Percentiles rank a stretch among this genome's conserved stretches.
phyloP scores from a whole-genome alignment of 2,888 invertebrate species.

The Apoda limacodes region DNA sequence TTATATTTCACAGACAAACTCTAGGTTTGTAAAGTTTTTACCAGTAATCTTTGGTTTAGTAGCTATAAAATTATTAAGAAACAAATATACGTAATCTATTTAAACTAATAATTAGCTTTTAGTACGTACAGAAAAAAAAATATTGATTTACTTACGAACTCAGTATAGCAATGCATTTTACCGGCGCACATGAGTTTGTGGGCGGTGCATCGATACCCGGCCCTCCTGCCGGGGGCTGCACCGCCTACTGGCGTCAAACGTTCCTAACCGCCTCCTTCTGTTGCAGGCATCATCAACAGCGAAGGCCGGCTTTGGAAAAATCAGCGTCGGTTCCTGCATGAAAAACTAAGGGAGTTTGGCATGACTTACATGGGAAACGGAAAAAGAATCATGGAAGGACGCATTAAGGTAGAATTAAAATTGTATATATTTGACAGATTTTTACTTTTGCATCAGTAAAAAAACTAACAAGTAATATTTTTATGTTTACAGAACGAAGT shows the following conservation, averaged over 20 bases:
- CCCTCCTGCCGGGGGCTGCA: constrained; percentile 27
- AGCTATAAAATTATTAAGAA: constrained; percentile 13
- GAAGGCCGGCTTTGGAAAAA: constrained; percentile 92
- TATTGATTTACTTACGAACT: no score
- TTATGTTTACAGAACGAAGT: constrained; percentile 75
- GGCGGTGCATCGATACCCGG: constrained; percentile 30
- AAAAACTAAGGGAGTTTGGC: constrained; percentile 86
- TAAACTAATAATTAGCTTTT: no score
- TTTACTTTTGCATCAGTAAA: constrained; percentile 3
- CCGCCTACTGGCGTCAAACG: constrained; percentile 40
- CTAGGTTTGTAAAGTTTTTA: no score
- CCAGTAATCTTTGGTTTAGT: no score
- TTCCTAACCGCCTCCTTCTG: constrained; percentile 27
- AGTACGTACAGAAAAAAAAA: no score
- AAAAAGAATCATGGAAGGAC: constrained; percentile 83
- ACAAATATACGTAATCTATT: no score
- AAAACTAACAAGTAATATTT: constrained; percentile 14
- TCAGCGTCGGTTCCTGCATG: constrained; percentile 88
- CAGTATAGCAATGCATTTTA: not conserved
- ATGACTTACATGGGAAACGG: constrained; percentile 88
- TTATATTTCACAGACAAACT: no score
- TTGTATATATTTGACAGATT: not conserved
- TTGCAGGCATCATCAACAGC: constrained; percentile 89
- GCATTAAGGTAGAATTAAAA: constrained; percentile 78
- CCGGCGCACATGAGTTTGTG: constrained; percentile 15